phyloP scores from a whole-genome alignment of 2,888 invertebrate genomes.

The Odontomyia ornata region DNA sequence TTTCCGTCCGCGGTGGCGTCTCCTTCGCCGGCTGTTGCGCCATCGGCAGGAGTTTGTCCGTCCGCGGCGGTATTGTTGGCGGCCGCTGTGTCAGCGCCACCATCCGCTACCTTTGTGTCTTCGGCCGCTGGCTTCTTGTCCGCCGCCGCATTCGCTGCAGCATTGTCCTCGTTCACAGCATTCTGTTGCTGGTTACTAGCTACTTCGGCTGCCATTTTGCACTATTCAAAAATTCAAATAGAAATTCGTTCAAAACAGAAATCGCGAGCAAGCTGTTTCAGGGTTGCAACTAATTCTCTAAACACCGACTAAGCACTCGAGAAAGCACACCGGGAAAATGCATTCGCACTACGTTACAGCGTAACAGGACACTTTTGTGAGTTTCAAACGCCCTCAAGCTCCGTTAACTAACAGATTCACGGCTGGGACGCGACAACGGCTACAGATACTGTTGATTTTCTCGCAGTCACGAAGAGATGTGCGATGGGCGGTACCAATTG shows the following conservation, averaged over 20 bases:
- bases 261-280: slow-evolving; percentile 7
- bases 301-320: slow-evolving; percentile 36
- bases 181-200: slow-evolving; percentile 69
- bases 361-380: not conserved
- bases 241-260: no score
- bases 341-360: slow-evolving; percentile 10
- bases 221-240: slow-evolving; percentile 44
- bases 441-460: slow-evolving; percentile 11
- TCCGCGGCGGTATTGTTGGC: slow-evolving; percentile 8
- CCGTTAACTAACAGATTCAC: not conserved
- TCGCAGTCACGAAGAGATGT: slow-evolving; percentile 1
- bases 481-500: slow-evolving; percentile 33
- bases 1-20: slow-evolving; percentile 65
- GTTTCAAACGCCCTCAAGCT: not conserved
- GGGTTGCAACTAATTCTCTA: not conserved
- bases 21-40: slow-evolving; percentile 54
- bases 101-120: slow-evolving; percentile 55
- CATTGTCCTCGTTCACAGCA: slow-evolving; percentile 60
- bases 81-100: slow-evolving; percentile 51
- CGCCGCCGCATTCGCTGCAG: slow-evolving; percentile 60
- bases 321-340: slow-evolving; percentile 33
- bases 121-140: slow-evolving; percentile 55
- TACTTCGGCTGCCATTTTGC: slow-evolving; percentile 80
- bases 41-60: slow-evolving; percentile 63
- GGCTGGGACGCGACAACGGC: slow-evolving; percentile 17